These are phyloP conservation scores for Dicyrtomina minuta DNA, from an alignment of 2,888 invertebrate genomes.

Conservation along the genomic window DNA sequence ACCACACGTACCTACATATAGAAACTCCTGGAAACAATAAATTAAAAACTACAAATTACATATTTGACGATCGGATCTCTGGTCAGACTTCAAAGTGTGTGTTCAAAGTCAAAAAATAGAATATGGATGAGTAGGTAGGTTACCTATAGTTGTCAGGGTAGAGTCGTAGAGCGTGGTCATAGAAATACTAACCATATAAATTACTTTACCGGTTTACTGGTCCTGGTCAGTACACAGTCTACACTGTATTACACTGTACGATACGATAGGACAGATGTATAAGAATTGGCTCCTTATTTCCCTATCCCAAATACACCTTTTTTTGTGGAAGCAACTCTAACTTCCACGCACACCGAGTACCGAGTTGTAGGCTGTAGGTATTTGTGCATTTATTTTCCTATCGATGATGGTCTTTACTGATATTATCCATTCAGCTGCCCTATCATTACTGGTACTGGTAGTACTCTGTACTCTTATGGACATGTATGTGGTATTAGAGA, in stretches of 20 bases:
- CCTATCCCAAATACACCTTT: not conserved
- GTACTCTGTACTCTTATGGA: no score
- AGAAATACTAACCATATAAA: not conserved
- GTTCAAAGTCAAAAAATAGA: not conserved
- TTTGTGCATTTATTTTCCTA: no score
- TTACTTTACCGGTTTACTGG: not conserved
- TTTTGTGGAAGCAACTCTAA: not conserved
- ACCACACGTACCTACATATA: not conserved
- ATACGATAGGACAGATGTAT: no score
- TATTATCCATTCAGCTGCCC: no score
- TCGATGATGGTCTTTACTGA: no score
- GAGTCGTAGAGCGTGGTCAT: not conserved
- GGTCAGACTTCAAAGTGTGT: not conserved
- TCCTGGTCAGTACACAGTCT: no score
- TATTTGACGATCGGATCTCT: not conserved
- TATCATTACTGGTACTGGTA: no score
- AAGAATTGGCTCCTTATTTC: no score
- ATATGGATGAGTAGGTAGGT: not conserved
- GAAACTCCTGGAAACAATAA: not conserved
- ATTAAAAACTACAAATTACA: conserved; percentile 7
- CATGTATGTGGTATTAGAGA: no score
- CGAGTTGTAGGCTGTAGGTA: no score
- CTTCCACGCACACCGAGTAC: no score
- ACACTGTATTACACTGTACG: no score
- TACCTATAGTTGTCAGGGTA: conserved; percentile 2